Evolutionary conservation across 2,797 vertebrate species (phyloP), one percentile per base, ranked within the genome.

Genomic region (Holocentrus rufus): DNA sequence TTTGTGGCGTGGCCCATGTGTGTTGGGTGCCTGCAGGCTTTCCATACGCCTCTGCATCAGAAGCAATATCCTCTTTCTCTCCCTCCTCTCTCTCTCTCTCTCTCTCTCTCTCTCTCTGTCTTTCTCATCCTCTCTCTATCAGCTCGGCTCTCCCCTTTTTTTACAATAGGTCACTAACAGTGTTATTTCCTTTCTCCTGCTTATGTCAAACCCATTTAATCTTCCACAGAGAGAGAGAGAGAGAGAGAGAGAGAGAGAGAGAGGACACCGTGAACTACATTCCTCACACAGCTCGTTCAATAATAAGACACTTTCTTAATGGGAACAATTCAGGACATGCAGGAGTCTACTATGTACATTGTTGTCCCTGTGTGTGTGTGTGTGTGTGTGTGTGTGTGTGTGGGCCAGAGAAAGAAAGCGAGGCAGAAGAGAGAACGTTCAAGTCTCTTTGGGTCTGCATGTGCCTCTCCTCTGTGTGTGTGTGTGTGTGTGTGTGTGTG

Each of bases 221-320:
- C 63, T 18, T 50, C 30, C 34, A 17, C 6, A 44, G 59, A 46
- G 36, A 60, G 36, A 60, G 36, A 30, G 55, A n/a, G 27, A 31
- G 55, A 60, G n/a, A 20, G 65, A 67, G 34, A 22, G 17, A 20
- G n/a, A 57, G 17, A 57, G 15, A 25, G 39, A 22, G 20, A 54
- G 73, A 86, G 82, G 71, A 85, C 74, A 74, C 47, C 9, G 25
- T 81, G 74, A 87, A 70, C 87, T 65, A 9, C 55, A 65, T 6
- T 15, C 42, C 42, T 22, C 18, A 31, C 23, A 42, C 36, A 46
- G 20, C 60, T 14, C 78, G 63, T 68, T 53, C 58, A 72, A 81
- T 63, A 62, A 73, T 70, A 47, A 54, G 47, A 69, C 47, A n/a
- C 58, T 14, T 50, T 77, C 63, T 27, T 14, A 39, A 72, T 23